A percentile compares a stretch with the other conserved stretches of the same genome.
These are phyloP conservation scores for Benitochromis conjunctus DNA, from an alignment of 2,113 vertebrate genomes.

Conservation along the genomic window DNA sequence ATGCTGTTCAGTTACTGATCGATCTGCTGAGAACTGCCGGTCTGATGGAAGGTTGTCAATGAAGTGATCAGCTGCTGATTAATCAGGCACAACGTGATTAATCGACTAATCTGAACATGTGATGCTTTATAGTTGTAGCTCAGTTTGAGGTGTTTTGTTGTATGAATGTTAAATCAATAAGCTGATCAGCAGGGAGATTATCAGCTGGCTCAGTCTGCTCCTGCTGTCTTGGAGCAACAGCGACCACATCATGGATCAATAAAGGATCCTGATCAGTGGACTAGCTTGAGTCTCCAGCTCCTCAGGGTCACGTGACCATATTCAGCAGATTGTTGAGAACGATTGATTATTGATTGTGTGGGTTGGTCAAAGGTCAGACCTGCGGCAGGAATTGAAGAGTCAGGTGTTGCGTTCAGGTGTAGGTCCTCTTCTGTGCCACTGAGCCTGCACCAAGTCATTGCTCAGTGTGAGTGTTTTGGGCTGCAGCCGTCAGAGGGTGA, in stretches of 20 bases:
- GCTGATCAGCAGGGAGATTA: neutral
- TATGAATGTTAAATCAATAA: neutral
- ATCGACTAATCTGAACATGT: accelerated
- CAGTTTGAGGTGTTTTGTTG: neutral
- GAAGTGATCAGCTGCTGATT: neutral
- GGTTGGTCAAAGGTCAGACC: neutral
- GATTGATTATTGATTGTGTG: neutral
- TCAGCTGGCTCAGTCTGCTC: neutral
- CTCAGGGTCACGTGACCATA: neutral
- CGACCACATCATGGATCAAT: neutral
- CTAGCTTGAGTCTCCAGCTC: neutral
- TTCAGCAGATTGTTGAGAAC: neutral
- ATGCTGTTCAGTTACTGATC: neutral
- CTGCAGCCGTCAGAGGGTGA: neutral
- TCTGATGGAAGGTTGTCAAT: neutral
- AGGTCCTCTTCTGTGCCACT: neutral
- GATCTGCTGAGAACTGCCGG: neutral
- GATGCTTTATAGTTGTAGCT: neutral
- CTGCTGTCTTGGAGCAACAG: neutral
- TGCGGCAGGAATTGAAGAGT: neutral
- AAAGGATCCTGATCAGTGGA: neutral
- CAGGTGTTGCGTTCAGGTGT: neutral
- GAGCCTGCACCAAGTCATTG: neutral
- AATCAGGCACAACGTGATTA: neutral
- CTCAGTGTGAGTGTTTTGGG: neutral